Evolutionary conservation across 2,797 vertebrate species (phyloP).

Genomic region (Chaetodon trifasciatus): DNA sequence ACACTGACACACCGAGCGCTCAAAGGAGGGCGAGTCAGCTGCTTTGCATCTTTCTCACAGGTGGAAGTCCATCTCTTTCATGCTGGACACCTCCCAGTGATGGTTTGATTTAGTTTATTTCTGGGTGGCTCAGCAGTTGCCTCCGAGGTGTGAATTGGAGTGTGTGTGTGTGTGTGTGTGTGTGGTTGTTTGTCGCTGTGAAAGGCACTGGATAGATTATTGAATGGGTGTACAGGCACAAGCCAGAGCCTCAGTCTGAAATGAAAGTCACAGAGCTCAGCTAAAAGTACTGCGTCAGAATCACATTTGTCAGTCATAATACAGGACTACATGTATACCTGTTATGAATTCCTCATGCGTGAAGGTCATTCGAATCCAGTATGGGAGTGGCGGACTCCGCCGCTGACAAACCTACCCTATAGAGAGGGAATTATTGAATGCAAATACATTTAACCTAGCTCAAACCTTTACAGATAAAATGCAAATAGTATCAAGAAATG

Average conservation of each 20-base stretch:
- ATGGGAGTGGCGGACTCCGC: neutral
- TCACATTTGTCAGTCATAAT: neutral
- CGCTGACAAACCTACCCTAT: neutral
- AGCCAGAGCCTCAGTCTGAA: neutral
- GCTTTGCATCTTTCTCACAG: conserved; percentile 6
- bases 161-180: conserved; percentile 17
- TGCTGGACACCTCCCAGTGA: conserved; percentile 3
- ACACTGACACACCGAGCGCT: conserved; percentile 4
- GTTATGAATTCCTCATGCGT: neutral
- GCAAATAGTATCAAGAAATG: neutral
- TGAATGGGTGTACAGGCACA: neutral
- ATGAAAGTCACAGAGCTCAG: neutral
- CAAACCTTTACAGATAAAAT: neutral
- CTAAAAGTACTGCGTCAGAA: neutral
- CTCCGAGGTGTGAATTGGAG: conserved; percentile 33
- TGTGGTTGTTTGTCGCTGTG: conserved; percentile 6
- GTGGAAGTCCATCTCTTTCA: neutral
- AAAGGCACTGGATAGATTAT: neutral
- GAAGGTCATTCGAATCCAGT: neutral
- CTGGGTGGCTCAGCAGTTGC: conserved; percentile 9
- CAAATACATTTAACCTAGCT: neutral
- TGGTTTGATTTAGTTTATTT: conserved; percentile 35
- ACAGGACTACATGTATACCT: neutral
- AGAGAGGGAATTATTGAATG: neutral
- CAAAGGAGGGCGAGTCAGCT: neutral